Conservation (phyloP, 2,888 invertebrate genomes). For the Trilocha varians region DNA sequence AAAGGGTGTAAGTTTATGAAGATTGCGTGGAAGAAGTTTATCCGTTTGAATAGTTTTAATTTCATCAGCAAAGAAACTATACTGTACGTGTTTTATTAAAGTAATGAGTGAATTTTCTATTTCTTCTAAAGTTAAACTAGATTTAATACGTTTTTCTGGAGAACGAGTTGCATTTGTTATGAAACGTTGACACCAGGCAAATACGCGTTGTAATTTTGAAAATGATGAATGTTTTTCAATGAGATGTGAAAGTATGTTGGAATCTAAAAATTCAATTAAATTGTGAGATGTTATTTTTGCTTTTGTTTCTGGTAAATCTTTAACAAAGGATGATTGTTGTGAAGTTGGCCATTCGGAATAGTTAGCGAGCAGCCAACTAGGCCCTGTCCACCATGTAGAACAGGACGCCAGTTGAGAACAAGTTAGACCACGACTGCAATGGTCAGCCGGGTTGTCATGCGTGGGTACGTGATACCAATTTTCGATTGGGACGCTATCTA, state of each 20-base stretch:
- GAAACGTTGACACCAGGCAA: neutral
- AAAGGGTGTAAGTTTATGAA: neutral
- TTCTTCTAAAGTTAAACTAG: neutral
- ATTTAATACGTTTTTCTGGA: neutral
- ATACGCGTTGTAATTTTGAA: neutral
- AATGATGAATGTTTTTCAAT: neutral
- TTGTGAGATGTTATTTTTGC: neutral
- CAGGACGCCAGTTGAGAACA: neutral
- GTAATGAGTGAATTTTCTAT: neutral
- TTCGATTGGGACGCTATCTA: neutral
- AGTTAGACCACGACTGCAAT: neutral
- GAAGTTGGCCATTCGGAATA: neutral
- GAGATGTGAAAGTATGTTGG: neutral
- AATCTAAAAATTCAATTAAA: neutral
- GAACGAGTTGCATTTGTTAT: neutral
- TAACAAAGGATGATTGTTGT: neutral
- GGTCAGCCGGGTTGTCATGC: slow-evolving; percentile 3
- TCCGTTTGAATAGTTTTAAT: neutral
- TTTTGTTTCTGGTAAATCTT: neutral
- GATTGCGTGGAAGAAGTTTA: neutral
- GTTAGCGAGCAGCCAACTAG: neutral
- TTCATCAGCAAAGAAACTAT: neutral
- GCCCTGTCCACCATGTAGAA: neutral
- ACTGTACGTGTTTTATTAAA: neutral
- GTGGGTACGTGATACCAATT: slow-evolving; percentile 1